These are phyloP conservation scores for Lasiurus borealis DNA, from an alignment of 2,113 vertebrate genomes.

Conservation along the genomic window DNA sequence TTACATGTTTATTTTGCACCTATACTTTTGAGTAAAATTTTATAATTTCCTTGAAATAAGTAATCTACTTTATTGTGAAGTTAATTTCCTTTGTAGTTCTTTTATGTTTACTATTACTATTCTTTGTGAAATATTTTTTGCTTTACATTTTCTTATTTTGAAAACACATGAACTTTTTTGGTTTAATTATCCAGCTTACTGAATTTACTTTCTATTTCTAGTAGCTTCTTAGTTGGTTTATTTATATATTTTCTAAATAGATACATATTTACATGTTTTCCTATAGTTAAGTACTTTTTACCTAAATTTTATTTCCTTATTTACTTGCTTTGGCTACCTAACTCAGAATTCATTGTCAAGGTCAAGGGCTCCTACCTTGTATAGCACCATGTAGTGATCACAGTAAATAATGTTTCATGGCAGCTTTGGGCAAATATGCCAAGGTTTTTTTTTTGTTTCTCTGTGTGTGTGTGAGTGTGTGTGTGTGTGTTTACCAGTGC, in stretches of 20 bases:
- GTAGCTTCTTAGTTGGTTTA: background rate
- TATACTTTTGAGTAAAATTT: slow-evolving; percentile 3
- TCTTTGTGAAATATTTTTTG: slow-evolving; percentile 11
- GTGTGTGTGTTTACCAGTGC: background rate
- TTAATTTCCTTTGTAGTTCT: background rate
- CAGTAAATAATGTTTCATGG: background rate
- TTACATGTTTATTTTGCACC: background rate
- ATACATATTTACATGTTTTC: background rate
- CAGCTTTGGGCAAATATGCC: background rate
- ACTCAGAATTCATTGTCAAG: background rate
- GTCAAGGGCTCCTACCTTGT: background rate
- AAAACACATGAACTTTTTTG: background rate
- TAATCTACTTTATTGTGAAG: background rate
- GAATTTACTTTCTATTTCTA: slow-evolving; percentile 16
- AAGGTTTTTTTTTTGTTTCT: too few species aligned
- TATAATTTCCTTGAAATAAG: slow-evolving; percentile 4
- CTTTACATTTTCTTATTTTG: slow-evolving; percentile 19
- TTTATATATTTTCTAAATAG: background rate
- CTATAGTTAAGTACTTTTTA: background rate
- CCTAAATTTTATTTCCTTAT: slow-evolving; percentile 29
- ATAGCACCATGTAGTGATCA: background rate
- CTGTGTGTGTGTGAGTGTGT: too few species aligned
- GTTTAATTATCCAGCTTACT: background rate
- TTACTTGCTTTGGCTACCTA: background rate
- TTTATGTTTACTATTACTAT: background rate